Conservation (phyloP, 2,797 vertebrate genomes). For the Gephyroberyx darwinii region DNA sequence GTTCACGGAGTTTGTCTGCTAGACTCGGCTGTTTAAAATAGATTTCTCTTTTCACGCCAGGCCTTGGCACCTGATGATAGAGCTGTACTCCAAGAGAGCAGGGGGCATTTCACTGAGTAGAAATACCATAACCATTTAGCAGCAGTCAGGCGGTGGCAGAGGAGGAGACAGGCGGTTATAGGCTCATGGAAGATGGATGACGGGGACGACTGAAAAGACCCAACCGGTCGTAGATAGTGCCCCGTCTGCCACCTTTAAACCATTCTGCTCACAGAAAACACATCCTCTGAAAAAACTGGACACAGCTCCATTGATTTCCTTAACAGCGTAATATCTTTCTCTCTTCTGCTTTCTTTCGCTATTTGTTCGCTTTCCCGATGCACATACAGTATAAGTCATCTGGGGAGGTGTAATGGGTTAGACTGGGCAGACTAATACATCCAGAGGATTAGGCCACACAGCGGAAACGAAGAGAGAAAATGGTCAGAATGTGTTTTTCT, state of each 20-base stretch:
- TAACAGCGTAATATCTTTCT: conserved; percentile 14
- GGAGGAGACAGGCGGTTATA: conserved; percentile 13
- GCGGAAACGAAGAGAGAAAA: no score
- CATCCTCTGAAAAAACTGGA: conserved; percentile 19
- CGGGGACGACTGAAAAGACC: conserved; percentile 25
- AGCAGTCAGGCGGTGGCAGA: conserved; percentile 39
- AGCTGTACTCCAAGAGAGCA: neutral
- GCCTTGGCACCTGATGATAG: conserved; percentile 16
- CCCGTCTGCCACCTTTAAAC: conserved; percentile 2
- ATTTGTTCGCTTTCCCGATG: neutral
- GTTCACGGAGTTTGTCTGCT: conserved; percentile 18
- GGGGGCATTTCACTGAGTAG: conserved; percentile 48
- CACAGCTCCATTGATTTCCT: conserved; percentile 21
- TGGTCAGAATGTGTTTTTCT: no score
- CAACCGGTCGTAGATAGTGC: conserved; percentile 7
- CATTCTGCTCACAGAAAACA: neutral
- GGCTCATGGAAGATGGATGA: conserved; percentile 56
- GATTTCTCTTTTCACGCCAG: conserved; percentile 15
- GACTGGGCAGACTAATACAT: no score
- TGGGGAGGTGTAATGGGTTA: neutral
- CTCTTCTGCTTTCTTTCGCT: neutral
- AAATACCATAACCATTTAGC: conserved; percentile 44
- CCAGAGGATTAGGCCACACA: no score
- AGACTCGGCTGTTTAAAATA: conserved; percentile 23
- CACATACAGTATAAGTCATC: neutral